Percentiles rank a stretch among this genome's conserved stretches.
phyloP scores from a whole-genome alignment of 2,888 invertebrate species.

The Agonopterix subpropinquella region DNA sequence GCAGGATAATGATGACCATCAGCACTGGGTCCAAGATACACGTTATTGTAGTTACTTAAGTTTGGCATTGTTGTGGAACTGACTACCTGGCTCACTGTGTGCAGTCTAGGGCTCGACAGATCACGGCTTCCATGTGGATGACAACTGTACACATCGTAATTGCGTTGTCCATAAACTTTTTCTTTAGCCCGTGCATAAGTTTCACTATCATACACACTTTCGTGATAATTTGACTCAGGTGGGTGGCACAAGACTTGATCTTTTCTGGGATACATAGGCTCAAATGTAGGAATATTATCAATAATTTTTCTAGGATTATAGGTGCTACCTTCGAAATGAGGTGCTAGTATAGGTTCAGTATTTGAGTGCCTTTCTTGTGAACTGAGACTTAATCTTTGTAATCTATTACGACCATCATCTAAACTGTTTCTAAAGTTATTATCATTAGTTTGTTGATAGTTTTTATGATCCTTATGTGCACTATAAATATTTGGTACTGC shows the following conservation, averaged over 20 bases:
- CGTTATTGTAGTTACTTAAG: conserved; percentile 56
- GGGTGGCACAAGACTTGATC: conserved; percentile 48
- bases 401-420: conserved; percentile 47
- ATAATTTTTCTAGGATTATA: conserved; percentile 43
- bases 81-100: conserved; percentile 65
- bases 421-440: conserved; percentile 45
- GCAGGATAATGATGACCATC: conserved; percentile 49
- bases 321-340: conserved; percentile 49
- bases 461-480: conserved; percentile 43
- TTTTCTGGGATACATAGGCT: conserved; percentile 49
- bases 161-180: conserved; percentile 56
- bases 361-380: conserved; percentile 56
- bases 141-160: conserved; percentile 61
- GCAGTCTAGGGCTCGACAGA: conserved; percentile 51
- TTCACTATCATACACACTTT: conserved; percentile 54
- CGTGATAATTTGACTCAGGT: conserved; percentile 54
- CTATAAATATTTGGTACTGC: conserved; percentile 43
- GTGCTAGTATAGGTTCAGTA: conserved; percentile 48
- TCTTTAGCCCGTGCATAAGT: conserved; percentile 57
- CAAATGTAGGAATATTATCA: conserved; percentile 49
- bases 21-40: conserved; percentile 39
- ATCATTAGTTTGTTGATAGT: conserved; percentile 44
- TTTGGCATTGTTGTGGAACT: conserved; percentile 71
- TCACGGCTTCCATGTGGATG: conserved; percentile 55
- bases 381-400: conserved; percentile 59